phyloP scores from a whole-genome alignment of 2,888 invertebrate species.

The Taphrorychus bicolor region DNA sequence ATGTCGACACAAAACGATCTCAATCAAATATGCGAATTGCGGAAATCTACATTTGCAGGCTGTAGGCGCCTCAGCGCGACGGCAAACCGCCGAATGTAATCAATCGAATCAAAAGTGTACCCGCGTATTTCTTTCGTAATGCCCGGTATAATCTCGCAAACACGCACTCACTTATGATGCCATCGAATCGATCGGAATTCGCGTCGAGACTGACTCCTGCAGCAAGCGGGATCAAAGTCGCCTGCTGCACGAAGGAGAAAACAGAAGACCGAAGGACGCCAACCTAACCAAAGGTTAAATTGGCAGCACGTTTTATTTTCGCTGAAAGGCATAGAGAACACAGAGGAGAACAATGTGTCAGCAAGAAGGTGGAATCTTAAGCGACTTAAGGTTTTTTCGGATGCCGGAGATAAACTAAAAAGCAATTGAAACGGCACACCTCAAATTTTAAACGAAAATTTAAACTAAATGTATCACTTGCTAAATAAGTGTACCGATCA shows the following conservation, averaged over 20 bases:
- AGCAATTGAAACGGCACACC: no score
- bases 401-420: no score
- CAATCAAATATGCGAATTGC: no score
- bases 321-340: not conserved
- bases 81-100: slow-evolving; percentile 1
- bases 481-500: no score
- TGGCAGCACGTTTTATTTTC: not conserved
- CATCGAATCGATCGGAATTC: slow-evolving; percentile 52
- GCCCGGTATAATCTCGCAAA: not conserved
- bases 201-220: slow-evolving; percentile 48
- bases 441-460: no score
- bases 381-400: not conserved
- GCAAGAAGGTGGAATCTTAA: not conserved
- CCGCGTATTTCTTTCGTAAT: slow-evolving; percentile 10
- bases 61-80: slow-evolving; percentile 2
- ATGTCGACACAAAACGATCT: not conserved
- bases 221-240: slow-evolving; percentile 7
- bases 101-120: not conserved
- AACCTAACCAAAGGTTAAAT: slow-evolving; percentile 2
- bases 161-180: slow-evolving; percentile 18
- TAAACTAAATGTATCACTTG: no score
- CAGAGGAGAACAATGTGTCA: not conserved
- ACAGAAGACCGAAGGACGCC: not conserved
- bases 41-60: no score
- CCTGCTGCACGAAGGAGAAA: slow-evolving; percentile 6